phyloP scores from a whole-genome alignment of 2,797 vertebrate genomes.

The Poecilia velifera region DNA sequence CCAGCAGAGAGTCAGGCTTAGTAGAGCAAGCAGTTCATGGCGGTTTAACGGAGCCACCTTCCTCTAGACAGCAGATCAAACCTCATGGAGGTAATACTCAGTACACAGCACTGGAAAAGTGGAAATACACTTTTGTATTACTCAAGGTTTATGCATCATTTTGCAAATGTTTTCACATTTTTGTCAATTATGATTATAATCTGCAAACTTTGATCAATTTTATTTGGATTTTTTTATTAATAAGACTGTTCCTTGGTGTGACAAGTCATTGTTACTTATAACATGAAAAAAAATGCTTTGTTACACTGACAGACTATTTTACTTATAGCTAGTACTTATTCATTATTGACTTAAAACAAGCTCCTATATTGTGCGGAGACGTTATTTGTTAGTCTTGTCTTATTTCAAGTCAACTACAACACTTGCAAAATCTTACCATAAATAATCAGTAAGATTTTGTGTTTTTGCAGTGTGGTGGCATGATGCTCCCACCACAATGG shows the following conservation, averaged over 20 bases:
- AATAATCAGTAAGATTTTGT: too few relatives aligned
- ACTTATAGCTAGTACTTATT: too few relatives aligned
- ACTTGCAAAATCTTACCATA: too few relatives aligned
- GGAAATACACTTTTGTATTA: not conserved
- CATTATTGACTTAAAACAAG: too few relatives aligned
- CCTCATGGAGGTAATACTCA: conserved; percentile 1
- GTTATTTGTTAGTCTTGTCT: too few relatives aligned
- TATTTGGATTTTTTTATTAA: not conserved
- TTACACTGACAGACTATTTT: too few relatives aligned
- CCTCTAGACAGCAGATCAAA: conserved; percentile 31
- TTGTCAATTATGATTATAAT: not conserved
- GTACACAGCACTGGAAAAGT: not conserved
- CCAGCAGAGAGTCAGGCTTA: conserved; percentile 38
- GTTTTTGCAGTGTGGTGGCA: not conserved
- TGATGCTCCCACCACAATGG: not conserved
- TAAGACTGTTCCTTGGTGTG: too few relatives aligned
- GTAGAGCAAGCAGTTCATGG: conserved; percentile 31
- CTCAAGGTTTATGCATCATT: too few relatives aligned
- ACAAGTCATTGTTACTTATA: too few relatives aligned
- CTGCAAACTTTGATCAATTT: not conserved
- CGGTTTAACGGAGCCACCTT: conserved; percentile 25
- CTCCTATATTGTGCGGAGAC: too few relatives aligned
- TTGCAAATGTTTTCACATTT: not conserved
- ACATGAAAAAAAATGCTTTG: too few relatives aligned
- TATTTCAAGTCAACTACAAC: too few relatives aligned